Conservation (phyloP, 2,888 invertebrate species). For the Melieria crassipennis region DNA sequence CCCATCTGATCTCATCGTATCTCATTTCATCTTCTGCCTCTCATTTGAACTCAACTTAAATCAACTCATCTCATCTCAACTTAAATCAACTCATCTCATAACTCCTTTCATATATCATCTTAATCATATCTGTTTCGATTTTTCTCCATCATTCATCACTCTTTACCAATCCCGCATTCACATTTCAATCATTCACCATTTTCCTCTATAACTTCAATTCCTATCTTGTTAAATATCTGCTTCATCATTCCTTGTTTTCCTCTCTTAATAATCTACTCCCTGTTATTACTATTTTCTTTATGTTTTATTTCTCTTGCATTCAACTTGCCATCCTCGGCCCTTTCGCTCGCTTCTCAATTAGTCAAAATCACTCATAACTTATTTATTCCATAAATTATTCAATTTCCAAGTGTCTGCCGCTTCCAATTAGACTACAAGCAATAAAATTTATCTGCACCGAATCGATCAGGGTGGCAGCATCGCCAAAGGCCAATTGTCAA, state of each 20-base stretch:
- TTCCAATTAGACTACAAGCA: not conserved
- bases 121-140: not conserved
- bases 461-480: too few species aligned
- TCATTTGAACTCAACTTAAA: too few species aligned
- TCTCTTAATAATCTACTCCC: too few species aligned
- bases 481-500: too few species aligned
- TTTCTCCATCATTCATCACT: not conserved
- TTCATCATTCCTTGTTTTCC: not conserved
- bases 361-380: not conserved
- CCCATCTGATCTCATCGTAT: too few species aligned
- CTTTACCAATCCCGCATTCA: not conserved
- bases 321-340: too few species aligned
- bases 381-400: not conserved
- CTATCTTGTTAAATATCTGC: not conserved
- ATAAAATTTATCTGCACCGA: not conserved
- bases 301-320: too few species aligned
- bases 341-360: not conserved
- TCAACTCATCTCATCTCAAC: too few species aligned
- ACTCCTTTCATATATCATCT: not conserved
- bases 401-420: not conserved
- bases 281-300: too few species aligned
- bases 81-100: too few species aligned
- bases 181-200: not conserved
- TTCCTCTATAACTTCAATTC: not conserved
- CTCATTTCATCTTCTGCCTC: too few species aligned